Percentiles rank a stretch among this genome's conserved stretches.
phyloP scores from a whole-genome alignment of 2,888 invertebrate genomes.

The Protonemura montana region DNA sequence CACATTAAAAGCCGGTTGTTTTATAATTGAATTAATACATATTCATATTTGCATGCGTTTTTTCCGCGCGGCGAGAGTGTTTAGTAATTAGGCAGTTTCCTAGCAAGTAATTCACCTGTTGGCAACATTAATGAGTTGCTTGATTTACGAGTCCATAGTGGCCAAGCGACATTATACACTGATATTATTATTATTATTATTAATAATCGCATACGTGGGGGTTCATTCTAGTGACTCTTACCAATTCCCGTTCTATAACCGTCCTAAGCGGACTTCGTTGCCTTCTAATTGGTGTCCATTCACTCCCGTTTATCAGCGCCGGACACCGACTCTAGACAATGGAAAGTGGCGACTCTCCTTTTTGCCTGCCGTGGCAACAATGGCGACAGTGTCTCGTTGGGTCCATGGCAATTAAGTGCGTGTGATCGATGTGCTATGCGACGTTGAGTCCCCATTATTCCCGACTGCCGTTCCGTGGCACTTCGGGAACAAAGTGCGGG shows the following conservation, averaged over 20 bases:
- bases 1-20: background rate
- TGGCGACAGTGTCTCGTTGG: background rate
- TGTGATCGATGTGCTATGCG: background rate
- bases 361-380: constrained; percentile 1
- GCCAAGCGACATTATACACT: background rate
- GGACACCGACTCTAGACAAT: background rate
- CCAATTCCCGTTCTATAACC: background rate
- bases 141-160: background rate
- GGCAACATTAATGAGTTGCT: background rate
- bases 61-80: background rate
- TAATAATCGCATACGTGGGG: background rate
- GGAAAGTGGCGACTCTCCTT: background rate
- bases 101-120: constrained; percentile 14
- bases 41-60: background rate
- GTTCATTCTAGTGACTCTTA: background rate
- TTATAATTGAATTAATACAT: constrained; percentile 13
- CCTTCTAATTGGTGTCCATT: background rate
- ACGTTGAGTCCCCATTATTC: background rate
- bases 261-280: background rate
- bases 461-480: no score
- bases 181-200: constrained; percentile 2
- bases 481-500: background rate
- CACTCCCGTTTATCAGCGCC: background rate
- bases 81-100: constrained; percentile 8
- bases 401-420: background rate